Evolutionary conservation across 1,140 invertebrate species (phyloP), one percentile per base, ranked within the genome.

Genomic region (Neodiprion virginianus): DNA sequence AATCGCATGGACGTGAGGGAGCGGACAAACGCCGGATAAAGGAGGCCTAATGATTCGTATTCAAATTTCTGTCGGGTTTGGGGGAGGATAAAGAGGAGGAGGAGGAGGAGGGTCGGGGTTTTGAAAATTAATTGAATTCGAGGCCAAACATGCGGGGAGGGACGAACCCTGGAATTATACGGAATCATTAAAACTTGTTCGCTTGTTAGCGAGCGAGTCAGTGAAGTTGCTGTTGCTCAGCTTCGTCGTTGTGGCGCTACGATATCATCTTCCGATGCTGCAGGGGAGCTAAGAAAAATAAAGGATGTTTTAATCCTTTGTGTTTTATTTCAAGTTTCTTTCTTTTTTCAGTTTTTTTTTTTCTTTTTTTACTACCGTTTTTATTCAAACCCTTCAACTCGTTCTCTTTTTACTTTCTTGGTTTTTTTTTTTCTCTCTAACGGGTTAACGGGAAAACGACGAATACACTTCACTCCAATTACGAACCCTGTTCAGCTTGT

Each of bases 101-200:
- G 17, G 10, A 21, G 50, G 10, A 53, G n/a, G 50, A 10, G 50
- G 10, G 50, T 14, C n/a, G 10, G 50, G 50, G 10, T 53, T 53
- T 1, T 14, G 50, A n/a, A 53, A 53, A 11, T 53, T 53, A 53
- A 53, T 53, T 53, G 1, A 53, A 53, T 53, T 53, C 50, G 50
- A 53, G 50, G n/a, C 50, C 50, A 53, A 53, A 53, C 50, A 53
- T 53, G 50, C 17, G 17, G 17, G 17, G 50, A 53, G 10, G 10
- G n/a, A 10, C 50, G 10, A 10, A n/a, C 1, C 10, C 50, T 14
- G n/a, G 50, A 53, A 53, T 53, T 53, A 53, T 53, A 53, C 50
- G 50, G 50, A 53, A 53, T 53, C 50, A 53, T 53, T 53, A 53
- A 53, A 53, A 53, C 50, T 53, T 53, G 50, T 53, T 53, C 50